Evolutionary conservation across 2,888 invertebrate genomes (phyloP), one percentile per base, ranked within the genome.

Genomic region (Troilus luridus): DNA sequence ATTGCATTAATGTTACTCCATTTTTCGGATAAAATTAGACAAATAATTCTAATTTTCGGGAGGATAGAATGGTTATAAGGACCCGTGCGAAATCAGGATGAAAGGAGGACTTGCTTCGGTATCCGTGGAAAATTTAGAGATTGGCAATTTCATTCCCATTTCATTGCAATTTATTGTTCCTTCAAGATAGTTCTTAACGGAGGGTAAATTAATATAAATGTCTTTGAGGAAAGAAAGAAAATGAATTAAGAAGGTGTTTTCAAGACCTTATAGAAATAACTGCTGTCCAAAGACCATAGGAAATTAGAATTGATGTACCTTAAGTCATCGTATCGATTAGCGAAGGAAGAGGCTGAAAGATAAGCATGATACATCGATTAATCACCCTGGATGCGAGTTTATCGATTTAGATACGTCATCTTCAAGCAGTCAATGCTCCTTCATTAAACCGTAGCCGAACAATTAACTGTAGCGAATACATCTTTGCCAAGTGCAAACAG

Each of bases 401-500:
- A 85, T 85, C 85, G 85, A 85, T 85, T 85, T 58, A 54, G 85
- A 85, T 85, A 85, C 85, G n/a, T 58, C 54, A 85, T 85, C 85
- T 85, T n/a, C 3, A 56, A 85, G 27, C 85, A 85, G 56, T 85
- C 85, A 77, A 77, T 77, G 72, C 72, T 77, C 72, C 72, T 77
- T 77, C 72, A 77, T 77, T 77, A 77, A 41, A 77, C 72, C 72
- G 72, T 77, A 77, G 41, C 72, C 72, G 41, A 41, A 41, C 72
- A 77, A 77, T 77, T 77, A 77, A 77, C 72, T 41, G 41, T 77
- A 77, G 72, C 72, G 27, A 77, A 77, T 77, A 77, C 72, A 77
- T 77, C 8, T 41, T 77, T 77, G 72, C 27, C 27, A 77, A 77
- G 17, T 77, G 72, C 72, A 77, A 77, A 77, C 72, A 77, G 72